Conservation (phyloP, 2,797 vertebrate genomes). For the Scomberomorus guttatus region DNA sequence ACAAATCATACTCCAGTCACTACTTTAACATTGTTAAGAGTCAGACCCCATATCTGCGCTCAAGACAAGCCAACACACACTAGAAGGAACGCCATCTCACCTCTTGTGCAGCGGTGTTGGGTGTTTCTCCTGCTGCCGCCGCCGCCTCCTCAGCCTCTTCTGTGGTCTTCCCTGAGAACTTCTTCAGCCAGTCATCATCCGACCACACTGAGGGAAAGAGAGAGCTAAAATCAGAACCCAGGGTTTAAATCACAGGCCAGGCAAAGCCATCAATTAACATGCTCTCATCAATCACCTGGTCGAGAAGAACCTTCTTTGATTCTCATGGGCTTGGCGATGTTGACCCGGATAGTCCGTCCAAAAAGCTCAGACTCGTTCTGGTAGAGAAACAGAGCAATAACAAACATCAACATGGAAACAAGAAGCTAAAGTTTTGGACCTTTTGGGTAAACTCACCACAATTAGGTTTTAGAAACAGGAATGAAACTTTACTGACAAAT, state of each 20-base stretch:
- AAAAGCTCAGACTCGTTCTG: conserved; percentile 97
- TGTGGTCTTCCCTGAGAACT: conserved; percentile 96
- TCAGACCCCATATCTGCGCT: background rate
- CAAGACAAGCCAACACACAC: background rate
- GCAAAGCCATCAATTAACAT: background rate
- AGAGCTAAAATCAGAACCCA: conserved; percentile 6
- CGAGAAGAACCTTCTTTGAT: conserved; percentile 98
- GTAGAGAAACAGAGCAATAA: conserved; percentile 1
- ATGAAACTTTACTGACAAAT: background rate
- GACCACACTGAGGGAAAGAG: conserved; percentile 91
- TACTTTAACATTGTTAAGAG: background rate
- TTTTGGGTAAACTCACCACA: background rate
- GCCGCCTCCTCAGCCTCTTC: conserved; percentile 90
- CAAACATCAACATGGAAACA: conserved; percentile 7
- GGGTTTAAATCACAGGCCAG: background rate
- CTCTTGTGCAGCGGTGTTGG: conserved; percentile 87
- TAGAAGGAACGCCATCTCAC: conserved; percentile 69
- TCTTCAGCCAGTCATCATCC: conserved; percentile 98
- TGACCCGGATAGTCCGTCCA: conserved; percentile 96
- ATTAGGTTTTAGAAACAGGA: background rate
- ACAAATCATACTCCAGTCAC: conserved; percentile 15
- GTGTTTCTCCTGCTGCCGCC: conserved; percentile 80
- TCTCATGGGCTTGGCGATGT: conserved; percentile 98
- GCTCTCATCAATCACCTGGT: conserved; percentile 85
- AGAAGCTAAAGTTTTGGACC: background rate